phyloP scores from a whole-genome alignment of 1,140 invertebrate species.

The Hormaphis cornu region DNA sequence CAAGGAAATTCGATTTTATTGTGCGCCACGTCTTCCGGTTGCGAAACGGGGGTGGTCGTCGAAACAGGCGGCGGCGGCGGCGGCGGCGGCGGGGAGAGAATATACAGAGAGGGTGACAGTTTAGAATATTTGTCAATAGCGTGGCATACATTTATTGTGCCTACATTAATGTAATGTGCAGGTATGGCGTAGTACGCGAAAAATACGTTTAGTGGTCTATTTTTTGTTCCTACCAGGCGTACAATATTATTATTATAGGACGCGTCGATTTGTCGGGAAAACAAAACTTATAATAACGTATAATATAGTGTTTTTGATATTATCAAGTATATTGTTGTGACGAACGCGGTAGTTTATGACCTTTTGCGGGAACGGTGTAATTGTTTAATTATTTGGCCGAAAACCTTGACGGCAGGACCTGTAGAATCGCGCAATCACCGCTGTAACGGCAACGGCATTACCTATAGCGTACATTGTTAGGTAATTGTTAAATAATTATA shows the following conservation, averaged over 20 bases:
- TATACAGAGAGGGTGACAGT: neutral
- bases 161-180: neutral
- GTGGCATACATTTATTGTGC: neutral
- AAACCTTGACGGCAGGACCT: neutral
- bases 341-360: neutral
- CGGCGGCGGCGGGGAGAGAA: neutral
- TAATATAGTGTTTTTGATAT: neutral
- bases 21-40: constrained; percentile 27
- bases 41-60: neutral
- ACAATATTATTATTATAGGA: neutral
- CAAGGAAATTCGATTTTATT: constrained; percentile 29
- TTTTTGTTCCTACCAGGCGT: neutral
- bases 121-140: constrained; percentile 31
- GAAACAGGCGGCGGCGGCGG: neutral
- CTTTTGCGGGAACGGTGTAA: neutral
- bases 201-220: neutral
- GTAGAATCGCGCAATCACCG: too few relatives aligned
- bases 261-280: neutral
- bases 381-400: neutral
- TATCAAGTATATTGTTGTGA: too few relatives aligned
- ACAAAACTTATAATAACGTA: neutral
- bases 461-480: neutral
- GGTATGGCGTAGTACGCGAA: too few relatives aligned
- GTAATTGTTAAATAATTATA: neutral
- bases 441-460: neutral